Evolutionary conservation across 2,113 vertebrate genomes (phyloP).

Genomic region (Gasterosteus aculeatus): DNA sequence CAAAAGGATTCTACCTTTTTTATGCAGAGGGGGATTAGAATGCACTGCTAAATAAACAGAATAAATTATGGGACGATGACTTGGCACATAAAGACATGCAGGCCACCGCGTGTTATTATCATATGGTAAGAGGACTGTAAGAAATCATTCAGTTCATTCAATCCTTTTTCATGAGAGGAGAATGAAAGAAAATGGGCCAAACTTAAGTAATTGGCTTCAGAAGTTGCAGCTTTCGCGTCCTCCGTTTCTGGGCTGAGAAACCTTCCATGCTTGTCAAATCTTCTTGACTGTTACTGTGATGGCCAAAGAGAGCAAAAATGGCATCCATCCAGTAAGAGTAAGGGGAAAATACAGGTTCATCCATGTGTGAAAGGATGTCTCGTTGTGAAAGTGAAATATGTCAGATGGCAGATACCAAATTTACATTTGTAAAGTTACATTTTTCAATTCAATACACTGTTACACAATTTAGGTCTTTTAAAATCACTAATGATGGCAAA

Average conservation of each 20-base stretch:
- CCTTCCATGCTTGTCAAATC: conserved; percentile 80
- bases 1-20: conserved; percentile 64
- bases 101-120: conserved; percentile 53
- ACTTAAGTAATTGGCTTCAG: conserved; percentile 78
- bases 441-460: conserved; percentile 42
- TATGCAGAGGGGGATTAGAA: conserved; percentile 70
- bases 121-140: conserved; percentile 64
- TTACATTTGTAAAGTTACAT: conserved; percentile 53
- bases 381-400: conserved; percentile 76
- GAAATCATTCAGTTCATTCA: conserved; percentile 46
- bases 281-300: conserved; percentile 67
- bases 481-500: conserved; percentile 39
- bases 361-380: conserved; percentile 77
- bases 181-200: conserved; percentile 65
- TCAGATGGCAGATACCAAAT: conserved; percentile 59
- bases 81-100: conserved; percentile 55
- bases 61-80: conserved; percentile 63
- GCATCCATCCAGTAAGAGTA: conserved; percentile 65
- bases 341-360: conserved; percentile 72
- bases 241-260: conserved; percentile 68
- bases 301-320: conserved; percentile 68
- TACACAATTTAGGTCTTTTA: conserved; percentile 44
- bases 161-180: conserved; percentile 49
- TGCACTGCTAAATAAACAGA: conserved; percentile 60
- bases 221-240: conserved; percentile 69